Percentiles rank a stretch among this genome's conserved stretches.
Evolutionary conservation across 2,113 vertebrate genomes (phyloP).

Genomic region (Martes martes): DNA sequence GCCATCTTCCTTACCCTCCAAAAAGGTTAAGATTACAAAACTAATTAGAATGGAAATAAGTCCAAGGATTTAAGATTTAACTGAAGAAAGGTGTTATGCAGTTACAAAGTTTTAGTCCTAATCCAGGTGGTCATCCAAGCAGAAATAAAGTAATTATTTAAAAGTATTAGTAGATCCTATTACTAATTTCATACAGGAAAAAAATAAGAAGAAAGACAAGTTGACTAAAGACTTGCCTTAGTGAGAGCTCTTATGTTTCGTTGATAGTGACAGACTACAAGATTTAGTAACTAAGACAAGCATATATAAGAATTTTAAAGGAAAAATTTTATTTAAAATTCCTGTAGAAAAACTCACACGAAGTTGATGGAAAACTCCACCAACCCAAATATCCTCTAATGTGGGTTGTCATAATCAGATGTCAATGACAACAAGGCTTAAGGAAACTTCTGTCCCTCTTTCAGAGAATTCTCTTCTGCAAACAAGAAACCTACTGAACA

Average conservation of each 20-base stretch:
- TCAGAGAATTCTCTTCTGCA: background rate
- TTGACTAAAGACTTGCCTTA: background rate
- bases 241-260: background rate
- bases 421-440: background rate
- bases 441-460: background rate
- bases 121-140: background rate
- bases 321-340: background rate
- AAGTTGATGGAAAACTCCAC: background rate
- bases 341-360: background rate
- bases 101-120: background rate
- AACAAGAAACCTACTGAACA: background rate
- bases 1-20: background rate
- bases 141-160: background rate
- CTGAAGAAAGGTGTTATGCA: background rate
- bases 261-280: background rate
- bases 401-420: background rate
- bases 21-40: background rate
- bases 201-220: background rate
- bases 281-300: background rate
- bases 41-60: constrained; percentile 2
- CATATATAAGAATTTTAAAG: background rate
- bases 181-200: background rate
- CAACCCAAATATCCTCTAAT: background rate
- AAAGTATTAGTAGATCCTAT: background rate
- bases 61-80: background rate